phyloP scores from a whole-genome alignment of 1,140 invertebrate genomes.

The Ceratina japonica region DNA sequence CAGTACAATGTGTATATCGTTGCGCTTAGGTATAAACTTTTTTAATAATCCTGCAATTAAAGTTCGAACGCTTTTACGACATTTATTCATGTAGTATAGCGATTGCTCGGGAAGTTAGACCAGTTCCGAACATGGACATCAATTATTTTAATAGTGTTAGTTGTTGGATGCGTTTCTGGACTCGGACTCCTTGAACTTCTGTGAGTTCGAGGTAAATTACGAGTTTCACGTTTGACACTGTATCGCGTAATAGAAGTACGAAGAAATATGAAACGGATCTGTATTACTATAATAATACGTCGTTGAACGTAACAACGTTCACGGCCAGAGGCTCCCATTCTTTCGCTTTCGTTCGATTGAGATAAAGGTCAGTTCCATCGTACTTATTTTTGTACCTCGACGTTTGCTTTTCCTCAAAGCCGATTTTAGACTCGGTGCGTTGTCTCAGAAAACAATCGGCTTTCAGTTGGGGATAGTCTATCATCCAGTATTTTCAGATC shows the following conservation, averaged over 20 bases:
- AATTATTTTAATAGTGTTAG: background rate
- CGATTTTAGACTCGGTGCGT: constrained; percentile 31
- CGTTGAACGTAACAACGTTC: too few relatives aligned
- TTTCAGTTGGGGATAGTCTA: constrained; percentile 4
- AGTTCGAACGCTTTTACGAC: too few relatives aligned
- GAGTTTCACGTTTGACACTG: background rate
- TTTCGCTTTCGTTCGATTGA: constrained; percentile 23
- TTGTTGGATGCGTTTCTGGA: background rate
- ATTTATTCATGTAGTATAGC: too few relatives aligned
- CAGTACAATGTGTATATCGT: background rate
- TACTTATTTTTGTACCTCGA: constrained; percentile 2
- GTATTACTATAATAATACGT: too few relatives aligned
- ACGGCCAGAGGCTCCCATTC: constrained; percentile 11
- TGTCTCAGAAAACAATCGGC: constrained; percentile 12
- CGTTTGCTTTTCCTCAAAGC: constrained; percentile 43
- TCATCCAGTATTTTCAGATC: constrained; percentile 20
- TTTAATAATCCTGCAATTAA: too few relatives aligned
- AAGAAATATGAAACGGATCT: too few relatives aligned
- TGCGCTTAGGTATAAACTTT: background rate
- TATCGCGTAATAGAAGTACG: too few relatives aligned
- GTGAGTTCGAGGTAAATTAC: background rate
- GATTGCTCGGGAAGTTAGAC: background rate
- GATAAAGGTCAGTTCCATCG: constrained; percentile 26
- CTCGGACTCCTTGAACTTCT: background rate
- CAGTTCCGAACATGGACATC: background rate